phyloP scores from a whole-genome alignment of 2,888 invertebrate genomes.

The Elysia crispata region DNA sequence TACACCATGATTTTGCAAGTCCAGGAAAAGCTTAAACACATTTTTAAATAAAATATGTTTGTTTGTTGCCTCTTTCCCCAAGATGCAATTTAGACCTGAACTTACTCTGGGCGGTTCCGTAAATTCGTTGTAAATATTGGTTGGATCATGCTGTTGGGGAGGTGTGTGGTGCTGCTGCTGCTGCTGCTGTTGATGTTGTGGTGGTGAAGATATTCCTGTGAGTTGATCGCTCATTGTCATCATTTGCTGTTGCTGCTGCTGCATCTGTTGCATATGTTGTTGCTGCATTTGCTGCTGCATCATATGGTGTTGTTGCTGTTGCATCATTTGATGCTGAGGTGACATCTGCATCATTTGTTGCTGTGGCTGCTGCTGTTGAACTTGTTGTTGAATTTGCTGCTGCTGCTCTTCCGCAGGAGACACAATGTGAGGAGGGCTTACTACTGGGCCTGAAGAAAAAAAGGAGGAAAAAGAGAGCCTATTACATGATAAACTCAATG shows the following conservation, averaged over 20 bases:
- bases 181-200: conserved; percentile 43
- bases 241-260: conserved; percentile 43
- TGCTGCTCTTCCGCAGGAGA: conserved; percentile 14
- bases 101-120: conserved; percentile 46
- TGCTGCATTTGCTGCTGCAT: conserved; percentile 17
- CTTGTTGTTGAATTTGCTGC: conserved; percentile 44
- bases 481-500: not conserved
- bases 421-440: conserved; percentile 6
- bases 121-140: conserved; percentile 45
- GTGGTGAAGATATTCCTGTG: conserved; percentile 25
- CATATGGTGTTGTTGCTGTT: conserved; percentile 44
- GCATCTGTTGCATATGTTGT: conserved; percentile 13
- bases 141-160: conserved; percentile 6
- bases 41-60: no score
- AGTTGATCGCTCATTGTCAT: conserved; percentile 34
- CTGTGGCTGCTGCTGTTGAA: conserved; percentile 44
- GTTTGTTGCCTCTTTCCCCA: no score
- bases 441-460: conserved; percentile 10
- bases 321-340: conserved; percentile 47
- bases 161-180: conserved; percentile 20
- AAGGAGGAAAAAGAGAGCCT: no score
- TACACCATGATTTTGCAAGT: no score
- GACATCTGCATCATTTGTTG: conserved; percentile 32
- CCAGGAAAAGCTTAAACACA: no score
- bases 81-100: not conserved